Conservation (phyloP, 2,797 vertebrate genomes). For the Mus minutoides region DNA sequence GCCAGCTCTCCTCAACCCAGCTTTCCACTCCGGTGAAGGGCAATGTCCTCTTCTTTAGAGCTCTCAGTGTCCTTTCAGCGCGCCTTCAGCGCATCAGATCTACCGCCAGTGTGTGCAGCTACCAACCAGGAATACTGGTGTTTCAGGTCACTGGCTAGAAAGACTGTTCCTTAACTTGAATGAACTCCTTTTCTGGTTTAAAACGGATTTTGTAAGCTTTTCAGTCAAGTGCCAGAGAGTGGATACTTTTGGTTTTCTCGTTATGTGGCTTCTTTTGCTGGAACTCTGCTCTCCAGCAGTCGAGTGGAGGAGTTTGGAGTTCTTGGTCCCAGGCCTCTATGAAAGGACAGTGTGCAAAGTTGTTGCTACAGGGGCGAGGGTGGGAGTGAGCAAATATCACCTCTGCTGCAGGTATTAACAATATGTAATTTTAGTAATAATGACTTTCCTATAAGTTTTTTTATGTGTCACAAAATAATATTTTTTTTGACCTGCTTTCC, state of each 20-base stretch:
- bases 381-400: background rate
- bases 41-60: background rate
- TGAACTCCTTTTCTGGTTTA: constrained; percentile 14
- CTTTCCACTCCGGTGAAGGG: background rate
- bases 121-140: background rate
- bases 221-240: background rate
- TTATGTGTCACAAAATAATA: background rate
- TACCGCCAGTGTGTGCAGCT: background rate
- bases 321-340: background rate
- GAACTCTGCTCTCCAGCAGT: background rate
- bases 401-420: background rate
- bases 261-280: background rate
- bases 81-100: background rate
- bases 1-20: background rate
- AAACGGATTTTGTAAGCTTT: background rate
- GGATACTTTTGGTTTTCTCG: constrained; percentile 21
- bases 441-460: constrained; percentile 35
- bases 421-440: constrained; percentile 1
- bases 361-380: background rate
- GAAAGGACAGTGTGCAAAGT: background rate
- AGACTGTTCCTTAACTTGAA: background rate
- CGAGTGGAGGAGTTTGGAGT: background rate
- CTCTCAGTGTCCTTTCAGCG: background rate
- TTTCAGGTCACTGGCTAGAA: constrained; percentile 19
- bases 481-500: background rate